These are phyloP conservation scores for Stomatorhinus walkeri DNA, from an alignment of 2,797 vertebrate species.

Conservation along the genomic window DNA sequence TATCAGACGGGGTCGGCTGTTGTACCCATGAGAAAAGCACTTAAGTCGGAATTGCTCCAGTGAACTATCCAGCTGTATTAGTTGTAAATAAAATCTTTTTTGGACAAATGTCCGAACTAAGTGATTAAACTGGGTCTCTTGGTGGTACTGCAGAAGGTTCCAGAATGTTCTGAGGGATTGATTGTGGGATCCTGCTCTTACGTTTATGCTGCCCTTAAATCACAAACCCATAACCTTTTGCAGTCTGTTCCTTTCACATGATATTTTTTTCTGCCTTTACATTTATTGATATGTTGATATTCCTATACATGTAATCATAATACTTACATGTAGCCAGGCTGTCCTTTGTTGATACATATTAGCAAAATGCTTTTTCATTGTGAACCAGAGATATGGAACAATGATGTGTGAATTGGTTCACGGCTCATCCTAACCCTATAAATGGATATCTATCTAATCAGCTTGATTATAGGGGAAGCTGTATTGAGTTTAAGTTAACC, in stretches of 20 bases:
- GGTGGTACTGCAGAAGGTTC: not conserved
- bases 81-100: constrained; percentile 4
- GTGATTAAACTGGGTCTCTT: not conserved
- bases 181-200: not conserved
- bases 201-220: not conserved
- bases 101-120: not conserved
- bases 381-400: not conserved
- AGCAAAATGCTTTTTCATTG: not conserved
- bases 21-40: constrained; percentile 7
- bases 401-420: not conserved
- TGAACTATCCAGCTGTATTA: not conserved
- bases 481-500: not conserved
- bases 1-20: not conserved
- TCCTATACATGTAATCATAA: not conserved
- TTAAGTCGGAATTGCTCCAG: not conserved
- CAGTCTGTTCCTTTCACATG: not conserved
- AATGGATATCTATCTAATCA: not conserved
- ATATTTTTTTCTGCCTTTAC: not conserved
- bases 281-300: not conserved
- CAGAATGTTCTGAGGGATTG: not conserved
- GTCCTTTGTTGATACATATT: not conserved
- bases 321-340: not conserved
- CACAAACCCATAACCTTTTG: not conserved
- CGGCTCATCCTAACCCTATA: not conserved
- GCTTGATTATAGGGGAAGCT: not conserved